A percentile compares a stretch with the other conserved stretches of the same genome.
Conservation (phyloP, 2,888 invertebrate species). For the Empis stercorea region DNA sequence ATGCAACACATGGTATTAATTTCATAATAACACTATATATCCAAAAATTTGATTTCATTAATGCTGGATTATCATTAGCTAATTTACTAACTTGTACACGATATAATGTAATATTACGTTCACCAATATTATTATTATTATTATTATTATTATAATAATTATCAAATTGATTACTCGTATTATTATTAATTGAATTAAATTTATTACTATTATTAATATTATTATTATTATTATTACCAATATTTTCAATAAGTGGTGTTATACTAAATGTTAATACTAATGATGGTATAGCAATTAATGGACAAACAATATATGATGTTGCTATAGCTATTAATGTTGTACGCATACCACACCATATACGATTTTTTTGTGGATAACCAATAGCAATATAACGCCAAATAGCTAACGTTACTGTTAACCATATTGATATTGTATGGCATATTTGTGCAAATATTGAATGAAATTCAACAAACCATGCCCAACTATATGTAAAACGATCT, state of each 20-base stretch:
- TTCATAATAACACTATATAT: slow-evolving; percentile 88
- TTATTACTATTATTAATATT: too few species aligned
- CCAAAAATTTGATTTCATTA: slow-evolving; percentile 70
- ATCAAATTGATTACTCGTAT: too few species aligned
- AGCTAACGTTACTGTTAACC: slow-evolving; percentile 82
- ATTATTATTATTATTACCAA: slow-evolving; percentile 26
- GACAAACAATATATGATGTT: slow-evolving; percentile 68
- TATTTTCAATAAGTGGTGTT: slow-evolving; percentile 41
- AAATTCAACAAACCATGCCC: slow-evolving; percentile 76
- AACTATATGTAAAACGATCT: slow-evolving; percentile 51
- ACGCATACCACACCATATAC: slow-evolving; percentile 67
- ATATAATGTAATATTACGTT: slow-evolving; percentile 56
- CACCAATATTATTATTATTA: not conserved
- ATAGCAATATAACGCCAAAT: slow-evolving; percentile 86
- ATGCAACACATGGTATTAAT: slow-evolving; percentile 75
- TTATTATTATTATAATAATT: too few species aligned
- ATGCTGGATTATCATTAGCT: slow-evolving; percentile 43
- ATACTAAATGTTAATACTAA: slow-evolving; percentile 69
- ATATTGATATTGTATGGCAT: slow-evolving; percentile 82
- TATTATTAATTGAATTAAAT: too few species aligned
- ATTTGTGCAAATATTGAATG: slow-evolving; percentile 84
- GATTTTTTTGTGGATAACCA: slow-evolving; percentile 67
- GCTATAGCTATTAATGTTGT: slow-evolving; percentile 64
- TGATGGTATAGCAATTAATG: slow-evolving; percentile 54
- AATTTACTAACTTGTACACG: slow-evolving; percentile 52